These are phyloP conservation scores for Thaumatotibia leucotreta DNA, from an alignment of 1,140 invertebrate species.

Conservation along the genomic window DNA sequence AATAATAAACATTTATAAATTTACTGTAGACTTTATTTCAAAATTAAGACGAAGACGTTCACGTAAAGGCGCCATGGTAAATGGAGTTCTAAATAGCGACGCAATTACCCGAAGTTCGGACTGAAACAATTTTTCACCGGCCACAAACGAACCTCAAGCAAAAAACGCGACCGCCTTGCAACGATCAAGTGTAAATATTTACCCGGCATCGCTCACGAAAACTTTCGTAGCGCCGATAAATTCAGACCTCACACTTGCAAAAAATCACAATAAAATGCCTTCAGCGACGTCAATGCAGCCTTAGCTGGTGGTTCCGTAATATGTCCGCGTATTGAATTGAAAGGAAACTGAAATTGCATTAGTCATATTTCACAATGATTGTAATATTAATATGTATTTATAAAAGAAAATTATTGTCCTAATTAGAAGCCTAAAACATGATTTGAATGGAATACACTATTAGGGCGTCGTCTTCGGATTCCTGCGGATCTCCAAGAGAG, in stretches of 20 bases:
- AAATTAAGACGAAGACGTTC: not conserved
- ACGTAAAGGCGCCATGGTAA: constrained; percentile 25
- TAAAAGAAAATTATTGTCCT: too few relatives aligned
- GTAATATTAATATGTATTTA: too few relatives aligned
- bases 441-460: not conserved
- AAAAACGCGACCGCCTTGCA: constrained; percentile 48
- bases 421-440: too few relatives aligned
- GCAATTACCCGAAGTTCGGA: constrained; percentile 31
- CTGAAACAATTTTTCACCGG: constrained; percentile 41
- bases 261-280: constrained; percentile 31
- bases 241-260: constrained; percentile 44
- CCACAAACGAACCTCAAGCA: constrained; percentile 42
- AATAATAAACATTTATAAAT: too few relatives aligned
- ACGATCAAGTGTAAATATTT: constrained; percentile 62
- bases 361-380: not conserved
- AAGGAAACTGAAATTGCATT: not conserved
- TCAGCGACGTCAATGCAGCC: constrained; percentile 27
- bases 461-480: not conserved
- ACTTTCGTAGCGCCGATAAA: constrained; percentile 46
- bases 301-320: not conserved
- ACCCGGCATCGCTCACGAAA: constrained; percentile 48
- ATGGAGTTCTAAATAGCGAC: constrained; percentile 16
- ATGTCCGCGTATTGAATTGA: not conserved
- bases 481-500: not conserved
- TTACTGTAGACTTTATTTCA: too few relatives aligned